Evolutionary conservation across 1,140 invertebrate genomes (phyloP).

Genomic region (Heliconius hewitsoni): DNA sequence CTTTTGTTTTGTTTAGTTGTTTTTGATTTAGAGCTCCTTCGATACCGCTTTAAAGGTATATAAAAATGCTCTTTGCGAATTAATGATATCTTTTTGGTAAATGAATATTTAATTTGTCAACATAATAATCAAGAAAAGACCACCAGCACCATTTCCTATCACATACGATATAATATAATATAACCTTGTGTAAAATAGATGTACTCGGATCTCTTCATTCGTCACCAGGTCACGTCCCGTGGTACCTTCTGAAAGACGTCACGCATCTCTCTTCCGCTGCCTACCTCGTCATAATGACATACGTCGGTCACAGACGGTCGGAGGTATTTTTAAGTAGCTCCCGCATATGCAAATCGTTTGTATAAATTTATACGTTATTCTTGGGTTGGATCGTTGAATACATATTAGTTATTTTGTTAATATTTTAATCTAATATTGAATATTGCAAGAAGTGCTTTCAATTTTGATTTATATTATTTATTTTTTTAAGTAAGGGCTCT

Average conservation of each 20-base stretch:
- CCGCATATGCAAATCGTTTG: slow-evolving; percentile 49
- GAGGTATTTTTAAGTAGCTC: slow-evolving; percentile 51
- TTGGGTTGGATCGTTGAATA: neutral
- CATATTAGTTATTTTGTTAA: neutral
- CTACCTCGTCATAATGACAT: slow-evolving; percentile 46
- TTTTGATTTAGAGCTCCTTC: too few species aligned
- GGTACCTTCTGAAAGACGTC: slow-evolving; percentile 59
- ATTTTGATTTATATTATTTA: neutral
- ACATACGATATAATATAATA: slow-evolving; percentile 5
- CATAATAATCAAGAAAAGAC: neutral
- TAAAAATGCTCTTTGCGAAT: too few species aligned
- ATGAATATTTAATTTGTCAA: too few species aligned
- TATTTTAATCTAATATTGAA: neutral
- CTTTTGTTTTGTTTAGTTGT: neutral
- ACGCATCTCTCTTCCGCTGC: slow-evolving; percentile 66
- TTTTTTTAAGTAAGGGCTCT: too few species aligned
- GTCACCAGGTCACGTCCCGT: slow-evolving; percentile 52
- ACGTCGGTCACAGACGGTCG: slow-evolving; percentile 37
- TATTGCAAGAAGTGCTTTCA: neutral
- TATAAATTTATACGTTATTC: slow-evolving; percentile 11
- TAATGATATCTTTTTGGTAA: too few species aligned
- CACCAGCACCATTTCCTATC: slow-evolving; percentile 27
- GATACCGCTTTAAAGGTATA: too few species aligned
- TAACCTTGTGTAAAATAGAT: slow-evolving; percentile 29
- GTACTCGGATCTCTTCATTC: slow-evolving; percentile 17